Base-by-base conservation (phyloP, 2,888 invertebrate genomes). In the Odontothrips loti region DNA sequence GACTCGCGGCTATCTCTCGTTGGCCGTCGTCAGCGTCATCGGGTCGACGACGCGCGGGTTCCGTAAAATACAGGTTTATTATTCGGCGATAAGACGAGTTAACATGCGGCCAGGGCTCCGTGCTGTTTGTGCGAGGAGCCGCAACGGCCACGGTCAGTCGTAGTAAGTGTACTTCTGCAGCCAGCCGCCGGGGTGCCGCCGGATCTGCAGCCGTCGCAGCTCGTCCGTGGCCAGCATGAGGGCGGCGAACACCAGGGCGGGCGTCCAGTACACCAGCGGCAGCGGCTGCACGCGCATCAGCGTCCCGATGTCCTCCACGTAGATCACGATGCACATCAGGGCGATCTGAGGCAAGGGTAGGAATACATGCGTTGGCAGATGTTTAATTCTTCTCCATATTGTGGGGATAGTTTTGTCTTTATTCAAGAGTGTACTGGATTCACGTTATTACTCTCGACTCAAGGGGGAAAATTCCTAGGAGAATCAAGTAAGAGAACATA, bases 201-300 rank as follows among this genome's bases (percentile, higher is more conserved):
- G 27, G 68, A 75, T 75, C 27, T 75, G 68, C 23, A 9, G 68
- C 11, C 68, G 68, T 12, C 68, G 68, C 68, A 75, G 68, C 68
- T 75, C 68, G 68, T 75, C 68, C 68, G 68, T 75, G 68, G 68
- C 68, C 68, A 75, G 68, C 68, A 75, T 75, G 68, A 75, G 68
- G 23, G 23, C 23, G 68, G 23, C 23, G 68, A 75, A 75, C 27
- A 75, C 6, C 68, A 75, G 68, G 23, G 68, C 68, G 23, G 68
- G 68, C 68, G 68, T 75, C 68, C 68, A 75, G 68, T 75, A 75
- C 68, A 27, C 27, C 23, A 75, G 68, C 68, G 68, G 68, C 68
- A 75, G 68, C 68, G 68, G 68, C 27, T 12, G 68, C 68, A 75
- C 68, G 23, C 68, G 68, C 68, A 75, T 9, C 23, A 75, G 27